Evolutionary conservation across 30 jellyfish, hydroid and myxozoan genomes (phyloP).

Genomic region (Rhopilema esculentum): DNA sequence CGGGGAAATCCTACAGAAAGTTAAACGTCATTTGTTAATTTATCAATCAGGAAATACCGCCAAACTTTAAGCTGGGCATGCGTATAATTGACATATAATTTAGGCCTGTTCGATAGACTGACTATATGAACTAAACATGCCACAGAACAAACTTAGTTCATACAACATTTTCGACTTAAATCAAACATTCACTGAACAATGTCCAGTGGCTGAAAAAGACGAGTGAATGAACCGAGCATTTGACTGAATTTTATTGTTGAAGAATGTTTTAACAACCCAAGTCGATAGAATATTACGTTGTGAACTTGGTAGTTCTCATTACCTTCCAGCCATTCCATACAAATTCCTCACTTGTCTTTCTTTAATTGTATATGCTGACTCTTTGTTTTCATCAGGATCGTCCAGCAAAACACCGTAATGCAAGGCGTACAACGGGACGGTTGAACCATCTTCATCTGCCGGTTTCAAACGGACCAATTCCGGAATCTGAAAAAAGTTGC

Average conservation of each 20-base stretch:
- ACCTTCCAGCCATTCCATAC: conserved; percentile 87
- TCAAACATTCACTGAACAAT: not conserved
- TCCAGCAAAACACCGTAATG: conserved; percentile 80
- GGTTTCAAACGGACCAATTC: conserved; percentile 39
- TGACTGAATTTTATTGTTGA: no score
- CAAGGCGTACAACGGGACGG: conserved; percentile 72
- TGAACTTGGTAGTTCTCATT: not conserved
- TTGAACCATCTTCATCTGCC: conserved; percentile 58
- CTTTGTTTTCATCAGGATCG: conserved; percentile 14
- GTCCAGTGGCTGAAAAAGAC: not conserved
- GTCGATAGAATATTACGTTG: no score
- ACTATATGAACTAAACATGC: no score
- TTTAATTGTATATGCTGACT: conserved; percentile 7
- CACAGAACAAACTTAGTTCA: not conserved
- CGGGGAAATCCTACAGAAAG: no score
- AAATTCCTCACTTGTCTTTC: conserved; percentile 45
- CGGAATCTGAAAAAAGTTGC: conserved; percentile 29
- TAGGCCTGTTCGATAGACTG: no score
- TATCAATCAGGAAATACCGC: no score
- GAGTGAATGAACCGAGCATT: not conserved
- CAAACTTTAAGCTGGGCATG: no score
- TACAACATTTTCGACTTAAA: not conserved
- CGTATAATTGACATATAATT: no score
- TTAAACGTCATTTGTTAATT: no score
- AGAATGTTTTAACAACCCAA: no score